Conservation (phyloP, 2,888 invertebrate species). For the Cerastis rubricosa region DNA sequence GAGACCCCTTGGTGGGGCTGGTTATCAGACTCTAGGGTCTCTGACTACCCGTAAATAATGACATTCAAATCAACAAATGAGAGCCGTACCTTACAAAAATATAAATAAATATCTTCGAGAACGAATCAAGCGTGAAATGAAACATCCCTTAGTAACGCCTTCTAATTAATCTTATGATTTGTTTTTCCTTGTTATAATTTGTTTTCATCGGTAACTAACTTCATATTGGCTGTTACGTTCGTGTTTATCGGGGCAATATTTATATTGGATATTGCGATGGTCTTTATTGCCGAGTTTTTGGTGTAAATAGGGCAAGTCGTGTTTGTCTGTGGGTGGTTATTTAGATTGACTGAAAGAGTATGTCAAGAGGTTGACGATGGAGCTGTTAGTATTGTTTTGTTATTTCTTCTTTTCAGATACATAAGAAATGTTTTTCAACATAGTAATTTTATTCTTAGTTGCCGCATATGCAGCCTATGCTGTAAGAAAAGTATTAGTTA, state of each 20-base stretch:
- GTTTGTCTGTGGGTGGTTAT: neutral
- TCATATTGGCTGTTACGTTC: slow-evolving; percentile 43
- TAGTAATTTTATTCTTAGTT: too few species aligned
- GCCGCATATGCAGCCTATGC: too few species aligned
- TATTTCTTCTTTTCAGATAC: neutral
- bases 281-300: slow-evolving; percentile 35
- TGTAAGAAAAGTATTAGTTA: neutral
- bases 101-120: neutral
- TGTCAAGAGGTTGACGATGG: neutral
- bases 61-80: neutral
- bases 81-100: neutral
- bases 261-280: slow-evolving; percentile 40
- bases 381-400: neutral
- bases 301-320: slow-evolving; percentile 1
- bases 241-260: slow-evolving; percentile 40
- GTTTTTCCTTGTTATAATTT: slow-evolving; percentile 48
- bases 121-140: slow-evolving; percentile 39
- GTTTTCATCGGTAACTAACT: slow-evolving; percentile 41
- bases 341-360: neutral
- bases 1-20: neutral
- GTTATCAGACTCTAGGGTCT: neutral
- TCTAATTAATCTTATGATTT: slow-evolving; percentile 57
- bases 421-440: too few species aligned
- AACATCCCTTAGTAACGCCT: slow-evolving; percentile 25
- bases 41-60: neutral